Evolutionary conservation across 2,888 invertebrate species (phyloP), one percentile per base, ranked within the genome.

Genomic region (Heliconius erato): DNA sequence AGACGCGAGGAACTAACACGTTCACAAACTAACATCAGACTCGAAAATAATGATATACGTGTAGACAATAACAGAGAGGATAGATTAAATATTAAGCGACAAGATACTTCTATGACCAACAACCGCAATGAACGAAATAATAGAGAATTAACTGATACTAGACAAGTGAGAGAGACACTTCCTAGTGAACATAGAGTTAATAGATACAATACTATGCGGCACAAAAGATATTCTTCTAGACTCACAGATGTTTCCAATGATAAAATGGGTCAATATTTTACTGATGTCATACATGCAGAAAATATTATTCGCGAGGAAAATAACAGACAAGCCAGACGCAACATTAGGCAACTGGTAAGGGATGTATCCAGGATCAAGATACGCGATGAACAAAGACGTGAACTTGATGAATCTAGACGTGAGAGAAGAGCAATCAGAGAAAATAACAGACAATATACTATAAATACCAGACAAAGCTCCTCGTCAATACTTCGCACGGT

Each of bases 321-420:
- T 26, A 44, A 6, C 44, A 44, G 44, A 2, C 44, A 72, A 72
- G 44, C n/a, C 16, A n/a, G 71, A 44, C 23, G 7, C 16, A 26
- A 16, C 16, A 72, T 26, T n/a, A 72, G 71, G 26, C n/a, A 44
- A 44, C 71, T 72, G 1, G 71, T 35, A 72, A 72, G 44, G 7
- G 44, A 72, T 26, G 71, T 72, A 7, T 72, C 71, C 26, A 26
- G 71, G 16, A 16, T 59, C 7, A 35, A 59, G 7, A 76, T 76
- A n/a, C 59, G 35, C 59, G n/a, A 63, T 35, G n/a, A 40, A 35
- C 35, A 35, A 63, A 63, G 59, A 63, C 76, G 76, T 35, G 35
- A n/a, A 35, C 59, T 23, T n/a, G 59, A 26, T 59, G 74, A 74
- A 35, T 32, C 54, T 32, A 74, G 76, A 35, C 76, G 59, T 35